Evolutionary conservation across 1,140 invertebrate species (phyloP).

Genomic region (Pygmarrhopalites habei): DNA sequence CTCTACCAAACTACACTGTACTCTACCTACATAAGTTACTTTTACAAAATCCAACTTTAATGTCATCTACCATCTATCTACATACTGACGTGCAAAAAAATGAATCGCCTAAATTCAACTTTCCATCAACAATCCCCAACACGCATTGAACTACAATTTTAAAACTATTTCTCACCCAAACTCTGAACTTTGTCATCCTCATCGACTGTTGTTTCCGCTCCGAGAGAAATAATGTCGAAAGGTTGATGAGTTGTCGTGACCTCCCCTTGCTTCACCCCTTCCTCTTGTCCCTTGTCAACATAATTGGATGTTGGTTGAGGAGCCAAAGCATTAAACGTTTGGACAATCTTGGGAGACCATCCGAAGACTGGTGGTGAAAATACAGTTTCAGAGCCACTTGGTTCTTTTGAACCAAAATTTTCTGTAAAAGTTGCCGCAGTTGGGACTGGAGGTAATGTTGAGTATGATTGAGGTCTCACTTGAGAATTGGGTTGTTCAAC

Average conservation of each 20-base stretch:
- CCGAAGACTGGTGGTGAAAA: slow-evolving; percentile 19
- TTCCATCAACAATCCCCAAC: no score
- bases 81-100: no score
- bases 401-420: not conserved
- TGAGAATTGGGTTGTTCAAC: slow-evolving; percentile 15
- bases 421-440: not conserved
- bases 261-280: not conserved
- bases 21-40: no score
- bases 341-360: slow-evolving; percentile 19
- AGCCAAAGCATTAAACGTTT: slow-evolving; percentile 7
- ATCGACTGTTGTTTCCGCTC: not conserved
- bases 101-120: no score
- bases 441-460: not conserved
- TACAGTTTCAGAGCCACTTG: not conserved
- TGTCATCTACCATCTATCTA: no score
- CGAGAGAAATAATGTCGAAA: slow-evolving; percentile 17
- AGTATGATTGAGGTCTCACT: not conserved
- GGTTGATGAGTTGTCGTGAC: not conserved
- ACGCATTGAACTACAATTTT: no score
- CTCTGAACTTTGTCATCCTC: slow-evolving; percentile 12
- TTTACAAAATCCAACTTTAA: no score
- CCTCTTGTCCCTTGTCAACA: not conserved
- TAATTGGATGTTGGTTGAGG: not conserved
- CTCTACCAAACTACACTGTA: no score
- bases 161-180: no score